phyloP scores from a whole-genome alignment of 2,888 invertebrate species.

The Nebria salina region DNA sequence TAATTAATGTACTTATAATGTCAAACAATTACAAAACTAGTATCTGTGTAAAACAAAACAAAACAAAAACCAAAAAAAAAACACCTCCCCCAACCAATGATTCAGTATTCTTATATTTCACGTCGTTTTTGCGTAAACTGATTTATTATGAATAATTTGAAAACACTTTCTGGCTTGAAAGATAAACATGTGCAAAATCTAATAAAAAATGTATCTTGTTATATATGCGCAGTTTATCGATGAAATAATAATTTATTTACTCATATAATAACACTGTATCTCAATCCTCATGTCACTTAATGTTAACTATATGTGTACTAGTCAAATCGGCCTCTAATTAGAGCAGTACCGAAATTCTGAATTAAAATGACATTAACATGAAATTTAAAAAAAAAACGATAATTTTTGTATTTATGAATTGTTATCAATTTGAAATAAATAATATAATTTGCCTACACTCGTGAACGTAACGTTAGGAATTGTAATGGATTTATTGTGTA shows the following conservation, averaged over 20 bases:
- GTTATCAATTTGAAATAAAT: no score
- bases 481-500: no score
- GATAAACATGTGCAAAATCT: not conserved
- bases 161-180: not conserved
- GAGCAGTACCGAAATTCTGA: not conserved
- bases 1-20: constrained; percentile 29
- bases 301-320: not conserved
- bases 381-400: not conserved
- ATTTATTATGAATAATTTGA: not conserved
- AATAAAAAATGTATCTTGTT: not conserved
- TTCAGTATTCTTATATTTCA: no score
- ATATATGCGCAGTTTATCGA: not conserved
- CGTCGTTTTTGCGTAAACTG: not conserved
- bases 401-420: not conserved
- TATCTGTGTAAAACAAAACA: no score
- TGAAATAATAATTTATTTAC: not conserved
- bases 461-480: no score
- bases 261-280: not conserved
- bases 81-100: no score
- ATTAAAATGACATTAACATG: no score
- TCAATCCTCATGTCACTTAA: not conserved
- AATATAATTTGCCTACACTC: no score
- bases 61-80: no score
- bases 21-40: no score
- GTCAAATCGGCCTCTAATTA: not conserved